Percentiles rank a stretch among this genome's conserved stretches.
Conservation (phyloP, 92 coral and sea anemone species). For the Porites lobata region DNA sequence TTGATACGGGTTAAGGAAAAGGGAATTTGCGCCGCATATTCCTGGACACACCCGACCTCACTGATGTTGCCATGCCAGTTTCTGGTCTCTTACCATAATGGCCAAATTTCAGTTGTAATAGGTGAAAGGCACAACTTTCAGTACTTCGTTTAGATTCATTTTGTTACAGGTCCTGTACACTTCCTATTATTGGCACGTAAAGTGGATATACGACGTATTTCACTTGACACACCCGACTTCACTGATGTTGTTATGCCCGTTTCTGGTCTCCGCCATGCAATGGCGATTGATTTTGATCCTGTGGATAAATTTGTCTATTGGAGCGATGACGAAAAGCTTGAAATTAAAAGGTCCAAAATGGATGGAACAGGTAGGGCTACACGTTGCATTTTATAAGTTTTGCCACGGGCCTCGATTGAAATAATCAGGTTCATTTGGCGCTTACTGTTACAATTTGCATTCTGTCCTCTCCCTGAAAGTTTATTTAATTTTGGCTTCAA, state of each 20-base stretch:
- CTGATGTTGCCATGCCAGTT: constrained; percentile 92
- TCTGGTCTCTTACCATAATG: constrained; percentile 43
- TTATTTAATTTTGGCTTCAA: no score
- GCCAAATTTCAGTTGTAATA: no score
- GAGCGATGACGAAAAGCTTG: constrained; percentile 86
- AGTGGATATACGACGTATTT: constrained; percentile 87
- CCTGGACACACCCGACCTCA: constrained; percentile 91
- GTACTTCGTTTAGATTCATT: no score
- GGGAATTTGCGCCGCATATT: constrained; percentile 88
- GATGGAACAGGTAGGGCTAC: constrained; percentile 85
- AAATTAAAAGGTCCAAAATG: constrained; percentile 83
- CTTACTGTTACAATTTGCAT: no score
- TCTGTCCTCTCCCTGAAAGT: no score
- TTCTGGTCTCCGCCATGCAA: constrained; percentile 80
- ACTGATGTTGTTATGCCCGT: constrained; percentile 94
- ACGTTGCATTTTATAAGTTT: no score
- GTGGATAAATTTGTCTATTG: constrained; percentile 91
- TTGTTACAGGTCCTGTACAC: constrained; percentile 84
- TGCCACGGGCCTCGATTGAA: no score
- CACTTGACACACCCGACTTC: constrained; percentile 92
- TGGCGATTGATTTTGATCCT: constrained; percentile 93
- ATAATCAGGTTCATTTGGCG: no score
- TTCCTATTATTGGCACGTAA: constrained; percentile 90
- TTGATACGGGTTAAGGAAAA: constrained; percentile 81
- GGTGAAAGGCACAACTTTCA: no score